A percentile compares a stretch with the other conserved stretches of the same genome.
Evolutionary conservation across 2,113 vertebrate genomes (phyloP).

Genomic region (Odocoileus virginianus): DNA sequence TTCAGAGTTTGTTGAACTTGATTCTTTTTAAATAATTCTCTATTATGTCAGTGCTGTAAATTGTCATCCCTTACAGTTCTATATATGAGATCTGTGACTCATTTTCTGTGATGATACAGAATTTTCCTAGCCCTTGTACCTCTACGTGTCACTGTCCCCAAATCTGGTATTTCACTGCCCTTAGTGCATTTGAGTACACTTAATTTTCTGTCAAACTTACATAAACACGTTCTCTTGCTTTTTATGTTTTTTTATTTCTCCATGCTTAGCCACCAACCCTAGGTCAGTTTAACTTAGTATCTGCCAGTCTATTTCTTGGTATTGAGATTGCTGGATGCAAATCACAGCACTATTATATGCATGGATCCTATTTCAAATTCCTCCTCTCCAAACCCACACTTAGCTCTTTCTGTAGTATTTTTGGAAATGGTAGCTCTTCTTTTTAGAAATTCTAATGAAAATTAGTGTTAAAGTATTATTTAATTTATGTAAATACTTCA

Average conservation of each 20-base stretch:
- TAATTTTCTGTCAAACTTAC: neutral
- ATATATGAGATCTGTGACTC: neutral
- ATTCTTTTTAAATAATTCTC: neutral
- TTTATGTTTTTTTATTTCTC: neutral
- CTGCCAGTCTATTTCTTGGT: neutral
- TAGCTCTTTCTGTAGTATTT: neutral
- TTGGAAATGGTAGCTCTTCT: neutral
- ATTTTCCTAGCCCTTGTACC: neutral
- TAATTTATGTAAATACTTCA: neutral
- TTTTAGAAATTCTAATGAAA: neutral
- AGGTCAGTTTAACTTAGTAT: neutral
- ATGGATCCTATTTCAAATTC: neutral
- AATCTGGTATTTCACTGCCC: neutral
- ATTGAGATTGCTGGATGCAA: neutral
- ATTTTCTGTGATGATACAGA: neutral
- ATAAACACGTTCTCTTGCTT: neutral
- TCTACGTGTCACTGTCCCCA: neutral
- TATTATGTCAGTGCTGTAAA: neutral
- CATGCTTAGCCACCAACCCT: neutral
- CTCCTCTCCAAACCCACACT: neutral
- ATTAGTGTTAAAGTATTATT: neutral
- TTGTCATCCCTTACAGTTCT: neutral
- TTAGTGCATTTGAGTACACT: neutral
- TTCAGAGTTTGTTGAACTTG: neutral
- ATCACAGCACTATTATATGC: neutral